Percentiles rank a stretch among this genome's conserved stretches.
Evolutionary conservation across 2,888 invertebrate genomes (phyloP).

Genomic region (Galerucella nymphaeae): DNA sequence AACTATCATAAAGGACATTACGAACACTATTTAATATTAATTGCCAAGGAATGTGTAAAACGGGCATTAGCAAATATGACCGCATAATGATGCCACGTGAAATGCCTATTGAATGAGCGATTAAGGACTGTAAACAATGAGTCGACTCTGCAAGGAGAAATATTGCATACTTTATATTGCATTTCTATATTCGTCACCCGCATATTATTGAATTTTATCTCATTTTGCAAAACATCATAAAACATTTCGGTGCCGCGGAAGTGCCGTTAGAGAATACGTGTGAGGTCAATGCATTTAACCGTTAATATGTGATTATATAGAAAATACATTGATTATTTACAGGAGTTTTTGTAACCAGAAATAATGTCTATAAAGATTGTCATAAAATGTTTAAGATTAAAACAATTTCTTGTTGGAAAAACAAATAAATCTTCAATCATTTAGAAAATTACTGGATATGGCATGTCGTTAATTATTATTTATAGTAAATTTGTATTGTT

Average conservation of each 20-base stretch:
- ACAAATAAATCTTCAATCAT: too few relatives aligned
- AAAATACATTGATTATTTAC: not conserved
- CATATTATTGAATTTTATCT: slow-evolving; percentile 5
- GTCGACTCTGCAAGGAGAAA: not conserved
- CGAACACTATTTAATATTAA: too few relatives aligned
- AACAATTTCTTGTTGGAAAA: too few relatives aligned
- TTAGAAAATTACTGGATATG: too few relatives aligned
- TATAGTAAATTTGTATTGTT: too few relatives aligned
- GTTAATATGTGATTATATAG: slow-evolving; percentile 16
- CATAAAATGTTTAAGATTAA: not conserved
- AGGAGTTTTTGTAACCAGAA: not conserved
- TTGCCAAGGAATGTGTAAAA: too few relatives aligned
- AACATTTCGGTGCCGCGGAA: slow-evolving; percentile 1
- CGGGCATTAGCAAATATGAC: too few relatives aligned
- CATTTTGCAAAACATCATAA: slow-evolving; percentile 5
- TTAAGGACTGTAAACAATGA: not conserved
- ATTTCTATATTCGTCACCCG: not conserved
- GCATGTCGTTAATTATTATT: too few relatives aligned
- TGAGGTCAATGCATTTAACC: slow-evolving; percentile 30
- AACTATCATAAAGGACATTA: too few relatives aligned
- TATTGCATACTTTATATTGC: not conserved
- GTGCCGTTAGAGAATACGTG: slow-evolving; percentile 21
- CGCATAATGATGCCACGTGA: too few relatives aligned
- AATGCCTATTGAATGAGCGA: too few relatives aligned
- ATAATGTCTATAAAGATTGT: not conserved